phyloP scores from a whole-genome alignment of 2,113 vertebrate genomes.

The Lagopus muta region DNA sequence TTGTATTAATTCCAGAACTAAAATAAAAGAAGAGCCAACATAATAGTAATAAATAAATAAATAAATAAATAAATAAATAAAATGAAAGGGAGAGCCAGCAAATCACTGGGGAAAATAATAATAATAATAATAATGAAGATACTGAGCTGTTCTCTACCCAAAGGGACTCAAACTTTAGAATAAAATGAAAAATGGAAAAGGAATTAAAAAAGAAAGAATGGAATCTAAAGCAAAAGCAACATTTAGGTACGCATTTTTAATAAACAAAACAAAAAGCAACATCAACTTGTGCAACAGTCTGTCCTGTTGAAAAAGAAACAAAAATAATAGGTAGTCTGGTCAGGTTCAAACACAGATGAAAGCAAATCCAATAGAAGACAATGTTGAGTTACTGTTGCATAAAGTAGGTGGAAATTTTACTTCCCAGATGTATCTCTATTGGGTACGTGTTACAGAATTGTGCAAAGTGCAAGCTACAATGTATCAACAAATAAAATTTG shows the following conservation, averaged over 20 bases:
- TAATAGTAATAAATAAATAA: background rate
- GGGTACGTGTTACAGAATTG: background rate
- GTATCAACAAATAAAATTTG: background rate
- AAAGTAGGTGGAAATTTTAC: background rate
- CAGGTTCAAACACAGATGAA: background rate
- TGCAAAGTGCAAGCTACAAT: background rate
- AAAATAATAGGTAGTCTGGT: background rate
- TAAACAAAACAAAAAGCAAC: background rate
- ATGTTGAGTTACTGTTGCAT: background rate
- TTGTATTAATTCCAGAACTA: background rate
- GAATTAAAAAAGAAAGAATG: background rate
- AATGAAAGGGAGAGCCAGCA: background rate
- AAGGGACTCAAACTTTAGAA: background rate
- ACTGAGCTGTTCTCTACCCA: background rate
- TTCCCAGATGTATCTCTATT: background rate
- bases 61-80: background rate
- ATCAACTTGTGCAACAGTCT: background rate
- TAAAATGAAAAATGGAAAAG: background rate
- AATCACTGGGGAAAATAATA: no score
- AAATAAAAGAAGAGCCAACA: background rate
- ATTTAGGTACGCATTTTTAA: background rate
- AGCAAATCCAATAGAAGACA: background rate
- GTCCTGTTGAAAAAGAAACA: background rate
- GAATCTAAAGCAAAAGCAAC: background rate
- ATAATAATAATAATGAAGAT: no score